Conservation (phyloP, 1,140 invertebrate genomes). For the Nomia melanderi region DNA sequence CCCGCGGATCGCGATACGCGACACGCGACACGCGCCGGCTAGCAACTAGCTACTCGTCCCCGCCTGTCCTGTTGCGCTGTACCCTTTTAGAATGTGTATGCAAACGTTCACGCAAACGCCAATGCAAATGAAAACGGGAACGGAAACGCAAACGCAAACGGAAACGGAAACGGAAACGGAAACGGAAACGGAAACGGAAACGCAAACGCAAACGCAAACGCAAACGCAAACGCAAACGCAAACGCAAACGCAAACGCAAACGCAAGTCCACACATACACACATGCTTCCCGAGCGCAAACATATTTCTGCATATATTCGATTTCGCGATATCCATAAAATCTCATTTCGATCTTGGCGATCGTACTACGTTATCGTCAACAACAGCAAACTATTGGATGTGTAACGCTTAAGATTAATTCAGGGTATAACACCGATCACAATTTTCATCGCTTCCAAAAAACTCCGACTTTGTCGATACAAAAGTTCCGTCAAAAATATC, state of each 20-base stretch:
- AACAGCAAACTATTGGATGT: conserved; percentile 72
- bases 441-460: conserved; percentile 66
- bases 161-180: conserved; percentile 5
- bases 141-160: no score
- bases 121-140: no score
- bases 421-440: conserved; percentile 69
- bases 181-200: conserved; percentile 13
- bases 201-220: neutral
- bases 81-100: neutral
- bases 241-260: conserved; percentile 13
- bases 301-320: conserved; percentile 39
- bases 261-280: conserved; percentile 14
- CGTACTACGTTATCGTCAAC: conserved; percentile 70
- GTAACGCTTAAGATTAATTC: conserved; percentile 58
- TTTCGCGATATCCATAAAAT: conserved; percentile 44
- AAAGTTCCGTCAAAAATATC: conserved; percentile 71
- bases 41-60: neutral
- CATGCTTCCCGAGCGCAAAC: conserved; percentile 12
- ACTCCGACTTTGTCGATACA: conserved; percentile 62
- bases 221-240: no score
- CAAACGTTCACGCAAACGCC: conserved; percentile 3
- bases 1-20: no score
- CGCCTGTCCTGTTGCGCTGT: neutral
- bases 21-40: no score
- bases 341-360: conserved; percentile 47